Evolutionary conservation across 2,888 invertebrate genomes (phyloP).

Genomic region (Pollenia griseotomentosa): DNA sequence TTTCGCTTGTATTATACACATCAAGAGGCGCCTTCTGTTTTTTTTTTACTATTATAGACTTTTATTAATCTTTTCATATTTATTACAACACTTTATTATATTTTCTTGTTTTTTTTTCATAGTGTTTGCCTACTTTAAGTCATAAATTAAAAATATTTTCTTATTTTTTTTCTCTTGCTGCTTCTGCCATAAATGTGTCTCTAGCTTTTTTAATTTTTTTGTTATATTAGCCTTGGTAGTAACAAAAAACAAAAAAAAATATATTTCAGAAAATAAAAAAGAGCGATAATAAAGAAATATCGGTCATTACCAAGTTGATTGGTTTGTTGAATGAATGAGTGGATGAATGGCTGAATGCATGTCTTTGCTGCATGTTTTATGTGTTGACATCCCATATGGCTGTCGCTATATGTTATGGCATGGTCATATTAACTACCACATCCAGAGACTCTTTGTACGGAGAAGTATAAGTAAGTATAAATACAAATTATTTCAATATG

Average conservation of each 20-base stretch:
- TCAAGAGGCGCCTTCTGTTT: slow-evolving; percentile 20
- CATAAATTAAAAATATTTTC: slow-evolving; percentile 45
- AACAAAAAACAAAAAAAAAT: slow-evolving; percentile 21
- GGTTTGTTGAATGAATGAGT: slow-evolving; percentile 25
- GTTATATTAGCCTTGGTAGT: slow-evolving; percentile 41
- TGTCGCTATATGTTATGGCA: not conserved
- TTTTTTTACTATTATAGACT: slow-evolving; percentile 11
- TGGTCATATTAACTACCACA: not conserved
- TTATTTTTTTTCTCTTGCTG: slow-evolving; percentile 8
- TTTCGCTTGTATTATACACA: slow-evolving; percentile 1
- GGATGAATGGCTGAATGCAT: slow-evolving; percentile 11
- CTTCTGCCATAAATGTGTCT: slow-evolving; percentile 25
- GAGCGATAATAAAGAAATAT: slow-evolving; percentile 67
- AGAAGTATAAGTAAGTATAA: slow-evolving; percentile 11
- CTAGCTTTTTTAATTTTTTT: not conserved
- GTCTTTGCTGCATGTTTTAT: slow-evolving; percentile 4
- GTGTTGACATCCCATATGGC: slow-evolving; percentile 36
- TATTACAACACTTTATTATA: slow-evolving; percentile 48
- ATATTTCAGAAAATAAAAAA: slow-evolving; percentile 12
- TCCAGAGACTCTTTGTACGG: not conserved
- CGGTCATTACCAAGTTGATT: slow-evolving; percentile 64
- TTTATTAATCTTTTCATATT: slow-evolving; percentile 59
- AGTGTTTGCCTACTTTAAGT: slow-evolving; percentile 27
- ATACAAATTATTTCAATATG: slow-evolving; percentile 30
- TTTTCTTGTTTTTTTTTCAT: slow-evolving; percentile 1